Conservation (phyloP, 53 echinoderm and acorn worm species). For the Temnopleurus reevesii region DNA sequence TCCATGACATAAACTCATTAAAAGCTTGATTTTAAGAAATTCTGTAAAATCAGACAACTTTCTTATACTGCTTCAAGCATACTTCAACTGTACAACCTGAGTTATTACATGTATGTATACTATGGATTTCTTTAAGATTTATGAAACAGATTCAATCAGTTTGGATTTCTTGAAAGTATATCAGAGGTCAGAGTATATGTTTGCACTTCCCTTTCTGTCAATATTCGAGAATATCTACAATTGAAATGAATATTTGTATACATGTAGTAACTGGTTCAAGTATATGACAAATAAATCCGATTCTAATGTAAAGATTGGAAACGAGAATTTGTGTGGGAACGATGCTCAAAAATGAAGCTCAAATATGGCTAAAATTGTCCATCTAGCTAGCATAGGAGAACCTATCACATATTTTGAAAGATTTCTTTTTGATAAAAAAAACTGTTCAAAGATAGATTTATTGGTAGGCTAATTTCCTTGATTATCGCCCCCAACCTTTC, state of each 20-base stretch:
- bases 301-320: background rate
- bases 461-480: background rate
- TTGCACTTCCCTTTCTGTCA: background rate
- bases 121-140: background rate
- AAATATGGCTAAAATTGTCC: too few relatives aligned
- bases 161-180: background rate
- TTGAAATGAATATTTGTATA: background rate
- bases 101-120: too few relatives aligned
- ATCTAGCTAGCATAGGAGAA: background rate
- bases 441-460: background rate
- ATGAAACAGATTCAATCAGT: background rate
- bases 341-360: too few relatives aligned
- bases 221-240: background rate
- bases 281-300: background rate
- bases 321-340: too few relatives aligned
- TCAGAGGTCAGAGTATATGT: slow-evolving; percentile 12
- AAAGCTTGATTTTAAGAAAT: background rate
- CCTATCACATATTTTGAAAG: background rate
- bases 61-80: background rate
- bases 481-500: background rate
- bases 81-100: background rate
- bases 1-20: background rate
- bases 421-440: background rate
- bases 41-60: background rate
- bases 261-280: background rate